Base-by-base conservation (phyloP, 64 coral and sea anemone species). In the Actinia equina region DNA sequence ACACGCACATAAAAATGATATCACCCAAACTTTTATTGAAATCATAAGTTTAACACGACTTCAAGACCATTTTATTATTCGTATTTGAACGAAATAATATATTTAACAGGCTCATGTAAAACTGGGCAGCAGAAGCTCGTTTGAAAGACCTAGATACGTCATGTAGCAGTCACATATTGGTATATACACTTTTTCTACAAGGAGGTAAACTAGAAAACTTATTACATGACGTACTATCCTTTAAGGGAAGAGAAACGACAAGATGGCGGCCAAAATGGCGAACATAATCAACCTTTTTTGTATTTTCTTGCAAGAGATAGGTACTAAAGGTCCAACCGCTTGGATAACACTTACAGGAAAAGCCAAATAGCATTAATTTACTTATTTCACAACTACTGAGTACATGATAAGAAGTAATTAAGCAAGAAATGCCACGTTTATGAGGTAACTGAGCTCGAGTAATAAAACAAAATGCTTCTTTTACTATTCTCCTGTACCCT, bases 221-320 rank as follows among this genome's bases (percentile, higher is more conserved):
- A 14, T 18, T 62, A 44, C 19, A 45, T 79, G 30, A 17, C 77
- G 85, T 52, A 71, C 64, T 71, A 76, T 54, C 62, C 62, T 76
- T 77, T 15, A 49, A 44, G 77, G 52, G 62, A 87, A 77, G n/a
- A 56, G 67, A 77, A 87, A 53, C 2, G 52, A 43, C 86, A 87
- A 87, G 86, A 77, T 87, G 86, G 86, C 86, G 86, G 86, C 52
- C 42, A 17, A 87, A 87, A 76, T 45, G 52, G 20, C 19, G 86
- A 17, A 27, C 25, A 74, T 30, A 71, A 76, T 23, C 25, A 27
- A 46, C 64, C 7, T 77, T 10, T 52, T 87, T 71, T 5, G 54
- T 53, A 43, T 41, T 45, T 64, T 52, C 77, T 19, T 60, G 19
- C 45, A 53, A 87, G 17, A 76, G 26, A 76, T 44, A 87, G 27